Percentiles rank a stretch among this genome's conserved stretches.
Conservation (phyloP, 2,888 invertebrate species). For the Cryptus viduatorius region DNA sequence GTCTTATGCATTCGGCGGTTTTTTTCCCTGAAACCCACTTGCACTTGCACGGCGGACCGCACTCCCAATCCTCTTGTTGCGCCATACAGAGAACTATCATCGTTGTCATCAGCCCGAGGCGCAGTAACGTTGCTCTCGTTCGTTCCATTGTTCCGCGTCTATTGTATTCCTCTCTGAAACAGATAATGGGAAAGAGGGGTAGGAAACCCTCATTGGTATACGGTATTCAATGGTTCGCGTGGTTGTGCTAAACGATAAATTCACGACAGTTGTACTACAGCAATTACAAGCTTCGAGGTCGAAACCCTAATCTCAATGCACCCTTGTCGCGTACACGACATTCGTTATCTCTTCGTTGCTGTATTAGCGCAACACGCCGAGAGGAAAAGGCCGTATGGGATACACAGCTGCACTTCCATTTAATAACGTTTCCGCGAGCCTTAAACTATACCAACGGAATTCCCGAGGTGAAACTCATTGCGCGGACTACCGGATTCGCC, state of each 20-base stretch:
- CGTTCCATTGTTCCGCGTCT: conserved; percentile 74
- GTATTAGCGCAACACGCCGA: background rate
- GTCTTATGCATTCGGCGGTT: conserved; percentile 91
- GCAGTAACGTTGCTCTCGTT: conserved; percentile 73
- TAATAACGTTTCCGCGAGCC: conserved; percentile 21
- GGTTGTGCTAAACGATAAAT: conserved; percentile 16
- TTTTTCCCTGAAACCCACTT: conserved; percentile 95
- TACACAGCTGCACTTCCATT: conserved; percentile 24
- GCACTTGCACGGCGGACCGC: conserved; percentile 91
- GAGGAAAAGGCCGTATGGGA: conserved; percentile 4
- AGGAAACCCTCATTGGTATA: background rate
- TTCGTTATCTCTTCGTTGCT: conserved; percentile 11
- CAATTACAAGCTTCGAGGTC: conserved; percentile 29
- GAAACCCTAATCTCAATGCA: conserved; percentile 27
- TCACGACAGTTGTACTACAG: conserved; percentile 17
- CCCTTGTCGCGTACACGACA: background rate
- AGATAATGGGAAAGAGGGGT: conserved; percentile 37
- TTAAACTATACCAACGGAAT: conserved; percentile 26
- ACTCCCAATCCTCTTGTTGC: conserved; percentile 86
- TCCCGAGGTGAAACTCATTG: conserved; percentile 4
- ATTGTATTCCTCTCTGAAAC: conserved; percentile 60
- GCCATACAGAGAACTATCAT: conserved; percentile 80
- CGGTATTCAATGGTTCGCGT: background rate
- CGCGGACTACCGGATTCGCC: background rate
- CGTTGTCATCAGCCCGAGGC: conserved; percentile 80